A percentile compares a stretch with the other conserved stretches of the same genome.
These are phyloP conservation scores for Limnephilus marmoratus DNA, from an alignment of 2,888 invertebrate genomes.

Conservation along the genomic window DNA sequence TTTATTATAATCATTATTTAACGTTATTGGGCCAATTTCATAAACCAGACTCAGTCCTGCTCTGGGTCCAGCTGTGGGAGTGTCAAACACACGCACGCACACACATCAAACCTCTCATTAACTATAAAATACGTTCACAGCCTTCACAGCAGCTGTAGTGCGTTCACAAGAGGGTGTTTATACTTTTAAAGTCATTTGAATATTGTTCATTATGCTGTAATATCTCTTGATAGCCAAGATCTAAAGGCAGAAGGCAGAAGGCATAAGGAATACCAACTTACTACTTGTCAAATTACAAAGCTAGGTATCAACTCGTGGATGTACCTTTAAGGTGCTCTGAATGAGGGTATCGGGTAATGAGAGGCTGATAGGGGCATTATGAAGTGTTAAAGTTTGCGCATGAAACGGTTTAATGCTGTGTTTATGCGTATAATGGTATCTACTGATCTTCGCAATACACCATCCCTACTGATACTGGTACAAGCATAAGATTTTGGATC, in stretches of 20 bases:
- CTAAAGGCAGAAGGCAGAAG: background rate
- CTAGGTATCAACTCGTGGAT: background rate
- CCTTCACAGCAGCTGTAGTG: conserved; percentile 28
- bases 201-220: conserved; percentile 12
- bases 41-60: background rate
- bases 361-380: background rate
- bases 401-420: background rate
- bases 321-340: background rate
- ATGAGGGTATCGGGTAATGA: background rate
- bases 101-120: conserved; percentile 28
- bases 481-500: background rate
- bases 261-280: background rate
- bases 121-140: conserved; percentile 41
- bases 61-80: conserved; percentile 32
- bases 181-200: conserved; percentile 43
- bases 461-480: background rate
- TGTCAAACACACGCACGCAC: conserved; percentile 37
- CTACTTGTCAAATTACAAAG: background rate
- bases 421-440: background rate
- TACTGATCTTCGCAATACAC: background rate
- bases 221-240: background rate
- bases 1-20: too few relatives aligned
- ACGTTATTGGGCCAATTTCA: background rate
- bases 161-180: conserved; percentile 41
- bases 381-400: background rate